Conservation (phyloP, 2,113 vertebrate species). For the Garra rufa region DNA sequence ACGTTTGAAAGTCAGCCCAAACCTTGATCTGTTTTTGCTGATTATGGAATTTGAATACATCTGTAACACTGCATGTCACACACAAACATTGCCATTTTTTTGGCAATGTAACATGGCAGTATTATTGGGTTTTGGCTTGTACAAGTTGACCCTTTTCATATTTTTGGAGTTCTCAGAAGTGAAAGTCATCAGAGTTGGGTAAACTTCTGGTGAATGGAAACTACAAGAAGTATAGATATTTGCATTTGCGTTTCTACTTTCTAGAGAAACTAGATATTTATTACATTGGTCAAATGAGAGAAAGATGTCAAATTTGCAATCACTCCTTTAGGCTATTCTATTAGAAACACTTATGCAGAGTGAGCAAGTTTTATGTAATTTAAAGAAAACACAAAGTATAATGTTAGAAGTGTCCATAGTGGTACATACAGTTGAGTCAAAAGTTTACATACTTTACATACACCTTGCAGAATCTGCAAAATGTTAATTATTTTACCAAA, state of each 20-base stretch:
- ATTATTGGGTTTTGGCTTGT: neutral
- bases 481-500: too few species aligned
- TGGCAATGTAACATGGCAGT: neutral
- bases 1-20: conserved; percentile 10
- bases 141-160: neutral
- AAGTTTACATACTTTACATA: too few species aligned
- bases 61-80: neutral
- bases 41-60: neutral
- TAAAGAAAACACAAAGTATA: too few species aligned
- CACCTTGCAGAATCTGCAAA: too few species aligned
- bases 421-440: too few species aligned
- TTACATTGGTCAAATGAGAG: too few species aligned
- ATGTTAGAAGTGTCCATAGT: too few species aligned
- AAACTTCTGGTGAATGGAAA: neutral
- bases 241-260: neutral
- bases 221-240: neutral
- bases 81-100: neutral
- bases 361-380: too few species aligned
- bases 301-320: too few species aligned
- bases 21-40: conserved; percentile 19
- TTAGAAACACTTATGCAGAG: too few species aligned
- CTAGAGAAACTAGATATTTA: too few species aligned
- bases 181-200: neutral
- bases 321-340: too few species aligned
- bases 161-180: neutral